These are phyloP conservation scores for Synodontis membranacea DNA, from an alignment of 2,113 vertebrate genomes.

Conservation along the genomic window DNA sequence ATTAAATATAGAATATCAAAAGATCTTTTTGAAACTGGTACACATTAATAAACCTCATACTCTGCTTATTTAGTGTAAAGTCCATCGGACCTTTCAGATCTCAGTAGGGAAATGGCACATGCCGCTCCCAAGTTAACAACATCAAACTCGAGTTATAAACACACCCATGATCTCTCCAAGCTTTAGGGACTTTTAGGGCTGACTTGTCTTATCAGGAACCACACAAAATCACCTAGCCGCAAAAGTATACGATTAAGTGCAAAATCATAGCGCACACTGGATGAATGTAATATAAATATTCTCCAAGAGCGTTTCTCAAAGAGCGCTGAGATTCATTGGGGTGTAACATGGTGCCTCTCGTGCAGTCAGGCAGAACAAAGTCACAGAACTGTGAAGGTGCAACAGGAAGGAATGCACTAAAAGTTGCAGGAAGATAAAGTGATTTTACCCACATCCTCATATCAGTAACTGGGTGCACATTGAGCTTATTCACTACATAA, in stretches of 20 bases:
- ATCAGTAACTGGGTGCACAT: slow-evolving; percentile 3
- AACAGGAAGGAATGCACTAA: slow-evolving; percentile 32
- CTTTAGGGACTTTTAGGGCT: neutral
- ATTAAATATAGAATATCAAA: neutral
- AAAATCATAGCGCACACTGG: neutral
- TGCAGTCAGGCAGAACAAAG: neutral
- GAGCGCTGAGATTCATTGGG: neutral
- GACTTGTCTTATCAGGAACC: neutral
- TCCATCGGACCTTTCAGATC: neutral
- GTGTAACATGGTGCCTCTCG: slow-evolving; percentile 5
- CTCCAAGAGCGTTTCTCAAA: too few species aligned
- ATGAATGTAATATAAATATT: neutral
- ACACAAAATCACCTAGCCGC: too few species aligned
- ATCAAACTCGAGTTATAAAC: neutral
- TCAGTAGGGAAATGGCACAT: neutral
- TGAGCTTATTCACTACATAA: neutral
- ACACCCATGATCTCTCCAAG: neutral
- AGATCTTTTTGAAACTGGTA: neutral
- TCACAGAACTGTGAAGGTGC: neutral
- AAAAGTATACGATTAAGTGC: too few species aligned
- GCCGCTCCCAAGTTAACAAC: neutral
- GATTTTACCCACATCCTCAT: neutral
- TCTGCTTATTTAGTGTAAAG: neutral
- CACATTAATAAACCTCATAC: neutral
- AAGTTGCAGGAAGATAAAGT: slow-evolving; percentile 18